Percentiles rank a stretch among this genome's conserved stretches.
These are phyloP conservation scores for Agrypnia vestita DNA, from an alignment of 1,140 invertebrate genomes.

Conservation along the genomic window DNA sequence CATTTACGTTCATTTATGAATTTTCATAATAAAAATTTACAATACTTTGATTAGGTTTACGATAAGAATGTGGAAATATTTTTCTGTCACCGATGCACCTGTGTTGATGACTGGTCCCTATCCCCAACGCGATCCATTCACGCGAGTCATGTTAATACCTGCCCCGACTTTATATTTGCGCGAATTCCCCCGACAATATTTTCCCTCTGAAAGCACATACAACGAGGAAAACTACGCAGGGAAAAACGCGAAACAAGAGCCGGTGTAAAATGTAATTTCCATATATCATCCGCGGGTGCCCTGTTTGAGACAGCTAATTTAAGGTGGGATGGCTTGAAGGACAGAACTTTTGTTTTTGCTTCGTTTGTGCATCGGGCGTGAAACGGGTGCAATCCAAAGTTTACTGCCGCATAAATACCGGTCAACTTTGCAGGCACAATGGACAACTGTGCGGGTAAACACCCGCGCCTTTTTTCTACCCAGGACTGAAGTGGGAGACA, in stretches of 20 bases:
- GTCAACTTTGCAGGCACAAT: neutral
- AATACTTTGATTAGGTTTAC: too few species aligned
- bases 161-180: constrained; percentile 42
- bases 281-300: constrained; percentile 53
- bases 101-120: neutral
- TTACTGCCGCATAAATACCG: constrained; percentile 24
- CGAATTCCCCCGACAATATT: constrained; percentile 4
- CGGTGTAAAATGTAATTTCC: constrained; percentile 57
- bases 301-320: constrained; percentile 57
- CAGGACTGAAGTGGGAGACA: too few species aligned
- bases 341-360: constrained; percentile 38
- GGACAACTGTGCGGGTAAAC: constrained; percentile 2
- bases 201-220: constrained; percentile 16
- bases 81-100: neutral
- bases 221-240: constrained; percentile 31
- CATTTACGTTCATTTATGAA: too few species aligned
- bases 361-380: constrained; percentile 27
- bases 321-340: constrained; percentile 48
- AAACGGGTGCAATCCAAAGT: constrained; percentile 45
- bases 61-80: too few species aligned
- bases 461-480: too few species aligned
- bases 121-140: neutral
- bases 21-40: too few species aligned
- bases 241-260: constrained; percentile 46
- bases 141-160: constrained; percentile 45